Base-by-base conservation (phyloP, 2,113 vertebrate genomes). In the Sylvietta virens region DNA sequence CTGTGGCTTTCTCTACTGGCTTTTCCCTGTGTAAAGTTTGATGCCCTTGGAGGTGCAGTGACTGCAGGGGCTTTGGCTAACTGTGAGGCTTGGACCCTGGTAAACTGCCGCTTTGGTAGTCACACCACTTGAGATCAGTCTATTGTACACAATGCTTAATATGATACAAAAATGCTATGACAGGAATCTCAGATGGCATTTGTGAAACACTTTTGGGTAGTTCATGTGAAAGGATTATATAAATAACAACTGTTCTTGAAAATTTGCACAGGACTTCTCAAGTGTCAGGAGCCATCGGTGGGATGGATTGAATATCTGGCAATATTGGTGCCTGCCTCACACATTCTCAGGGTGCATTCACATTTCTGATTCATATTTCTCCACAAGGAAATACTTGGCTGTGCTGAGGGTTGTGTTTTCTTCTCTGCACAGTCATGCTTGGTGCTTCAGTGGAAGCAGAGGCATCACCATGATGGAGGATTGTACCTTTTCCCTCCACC, bases 231-330 rank as follows among this genome's bases (percentile, higher is more conserved):
- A 56, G 27, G 3, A 1, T 51, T 35, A 24, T 4, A 24, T 66
- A 69, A 86, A 57, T 7, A 40, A 24, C 9, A n/a, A 24, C 40
- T 10, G 13, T 20, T 83, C 15, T 33, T 61, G 28, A 24, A 33
- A 12, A 44, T 44, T 33, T 56, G 30, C 35, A 15, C 17, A 13
- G 45, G 60, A 15, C 19, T 31, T 61, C 18, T 60, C 8, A 9
- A 45, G 30, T 2, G 6, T 47, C 33, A 22, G 39, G 47, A 62
- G 21, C 27, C 2, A 6, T 22, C 0, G 0, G n/a, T 1, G 2
- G 48, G 28, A 18, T 5, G 23, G 47, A 15, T 48, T 39, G 37
- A 71, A 64, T 28, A 28, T 12, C 33, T 20, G n/a, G 18, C 10
- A 17, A 1, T 78, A 42, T 2, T 20, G 24, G 10, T 61, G 22